Conservation (phyloP, 2,888 invertebrate species). For the Lycocerus yunnanus region DNA sequence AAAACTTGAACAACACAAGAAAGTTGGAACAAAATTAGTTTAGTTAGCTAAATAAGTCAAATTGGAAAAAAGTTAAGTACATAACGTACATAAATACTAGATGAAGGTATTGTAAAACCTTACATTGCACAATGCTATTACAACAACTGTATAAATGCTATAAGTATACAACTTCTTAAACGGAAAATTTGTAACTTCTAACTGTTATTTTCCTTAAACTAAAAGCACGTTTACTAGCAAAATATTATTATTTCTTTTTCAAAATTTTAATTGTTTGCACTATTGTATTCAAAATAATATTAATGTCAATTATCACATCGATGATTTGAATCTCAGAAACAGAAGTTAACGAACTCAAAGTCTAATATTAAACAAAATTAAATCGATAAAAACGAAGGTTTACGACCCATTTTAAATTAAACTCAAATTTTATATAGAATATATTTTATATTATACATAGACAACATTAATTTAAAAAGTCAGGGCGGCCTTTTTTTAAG, state of each 20-base stretch:
- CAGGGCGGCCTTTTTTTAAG: background rate
- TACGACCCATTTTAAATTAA: too few relatives aligned
- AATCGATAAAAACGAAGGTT: too few relatives aligned
- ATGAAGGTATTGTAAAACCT: background rate
- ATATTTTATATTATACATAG: background rate
- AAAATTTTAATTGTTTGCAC: background rate
- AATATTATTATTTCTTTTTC: too few relatives aligned
- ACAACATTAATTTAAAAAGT: background rate
- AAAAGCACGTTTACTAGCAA: too few relatives aligned
- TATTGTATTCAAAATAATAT: too few relatives aligned
- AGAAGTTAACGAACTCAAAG: too few relatives aligned
- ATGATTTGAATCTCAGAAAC: too few relatives aligned
- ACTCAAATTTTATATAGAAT: too few relatives aligned
- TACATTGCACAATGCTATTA: background rate
- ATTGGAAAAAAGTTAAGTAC: conserved; percentile 1
- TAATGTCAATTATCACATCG: too few relatives aligned
- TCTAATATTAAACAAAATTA: too few relatives aligned
- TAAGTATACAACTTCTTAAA: background rate
- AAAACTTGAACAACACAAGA: background rate
- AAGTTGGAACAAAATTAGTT: background rate
- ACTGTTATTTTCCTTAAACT: background rate
- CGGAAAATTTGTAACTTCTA: background rate
- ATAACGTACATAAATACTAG: background rate
- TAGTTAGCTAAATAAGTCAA: conserved; percentile 2
- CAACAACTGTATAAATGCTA: background rate